Percentiles rank a stretch among this genome's conserved stretches.
Evolutionary conservation across 2,797 vertebrate genomes (phyloP).

Genomic region (Argentina silus): DNA sequence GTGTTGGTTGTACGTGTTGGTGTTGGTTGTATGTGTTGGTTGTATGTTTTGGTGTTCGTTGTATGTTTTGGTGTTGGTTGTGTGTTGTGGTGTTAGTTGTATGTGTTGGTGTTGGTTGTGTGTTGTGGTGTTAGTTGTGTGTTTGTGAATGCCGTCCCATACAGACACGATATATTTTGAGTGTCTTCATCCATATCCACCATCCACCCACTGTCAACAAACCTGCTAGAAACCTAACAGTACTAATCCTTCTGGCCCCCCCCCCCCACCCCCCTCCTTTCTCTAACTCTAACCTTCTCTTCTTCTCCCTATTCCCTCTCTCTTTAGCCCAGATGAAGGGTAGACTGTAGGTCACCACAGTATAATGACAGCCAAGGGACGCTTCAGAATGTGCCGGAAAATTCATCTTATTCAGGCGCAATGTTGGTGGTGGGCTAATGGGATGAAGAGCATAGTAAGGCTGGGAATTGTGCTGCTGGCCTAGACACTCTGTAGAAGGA

Average conservation of each 20-base stretch:
- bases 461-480: not conserved
- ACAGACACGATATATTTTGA: too few relatives aligned
- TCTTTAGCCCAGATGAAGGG: not conserved
- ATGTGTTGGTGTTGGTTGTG: too few relatives aligned
- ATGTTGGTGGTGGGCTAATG: not conserved
- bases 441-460: not conserved
- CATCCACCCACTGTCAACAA: not conserved
- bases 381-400: not conserved
- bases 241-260: too few relatives aligned
- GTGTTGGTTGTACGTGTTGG: too few relatives aligned
- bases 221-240: not conserved
- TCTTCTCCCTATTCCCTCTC: not conserved
- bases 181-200: too few relatives aligned
- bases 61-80: too few relatives aligned
- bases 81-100: too few relatives aligned
- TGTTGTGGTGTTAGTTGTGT: too few relatives aligned
- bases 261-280: not conserved
- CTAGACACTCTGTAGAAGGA: constrained; percentile 36
- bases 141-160: too few relatives aligned
- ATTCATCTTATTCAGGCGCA: not conserved
- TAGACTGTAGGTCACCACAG: not conserved
- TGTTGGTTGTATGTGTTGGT: too few relatives aligned
- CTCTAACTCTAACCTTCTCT: not conserved
- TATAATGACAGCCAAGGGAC: not conserved
- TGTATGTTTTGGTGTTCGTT: too few relatives aligned